Conservation (phyloP, 2,797 vertebrate genomes). For the Lutra lutra region DNA sequence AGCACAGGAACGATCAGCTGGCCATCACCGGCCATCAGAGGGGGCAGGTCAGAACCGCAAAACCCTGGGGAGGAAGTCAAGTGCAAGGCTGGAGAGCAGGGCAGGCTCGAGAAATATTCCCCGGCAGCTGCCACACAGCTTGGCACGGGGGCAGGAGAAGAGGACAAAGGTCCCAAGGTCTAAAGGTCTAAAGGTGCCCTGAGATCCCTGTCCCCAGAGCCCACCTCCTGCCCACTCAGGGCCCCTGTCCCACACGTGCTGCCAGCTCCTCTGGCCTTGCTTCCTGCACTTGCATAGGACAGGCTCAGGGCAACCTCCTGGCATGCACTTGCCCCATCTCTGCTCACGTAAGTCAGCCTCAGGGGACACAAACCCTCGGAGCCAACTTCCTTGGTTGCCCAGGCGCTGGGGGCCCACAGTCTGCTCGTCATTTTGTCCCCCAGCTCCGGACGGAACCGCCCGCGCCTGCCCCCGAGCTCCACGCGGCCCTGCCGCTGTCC, state of each 20-base stretch:
- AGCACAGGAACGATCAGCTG: no score
- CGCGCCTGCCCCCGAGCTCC: accelerated
- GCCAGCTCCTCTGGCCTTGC: not conserved
- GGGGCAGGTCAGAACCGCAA: not conserved
- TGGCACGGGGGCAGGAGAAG: not conserved
- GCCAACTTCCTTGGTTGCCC: not conserved
- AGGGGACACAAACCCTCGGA: not conserved
- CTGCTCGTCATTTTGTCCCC: not conserved
- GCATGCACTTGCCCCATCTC: not conserved
- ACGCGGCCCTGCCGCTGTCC: not conserved
- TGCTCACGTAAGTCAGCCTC: not conserved
- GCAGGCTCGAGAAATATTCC: not conserved
- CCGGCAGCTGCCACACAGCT: not conserved
- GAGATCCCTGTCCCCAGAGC: not conserved
- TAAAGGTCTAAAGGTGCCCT: not conserved
- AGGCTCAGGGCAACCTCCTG: not conserved
- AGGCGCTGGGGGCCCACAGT: not conserved
- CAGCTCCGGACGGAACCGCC: not conserved
- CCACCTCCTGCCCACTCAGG: not conserved
- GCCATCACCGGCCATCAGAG: not conserved
- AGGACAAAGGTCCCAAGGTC: not conserved
- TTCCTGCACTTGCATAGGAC: not conserved
- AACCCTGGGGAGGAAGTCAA: not conserved
- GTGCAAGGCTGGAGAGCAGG: accelerated
- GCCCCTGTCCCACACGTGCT: no score